phyloP scores from a whole-genome alignment of 1,140 invertebrate genomes.

The Dendroctonus valens region DNA sequence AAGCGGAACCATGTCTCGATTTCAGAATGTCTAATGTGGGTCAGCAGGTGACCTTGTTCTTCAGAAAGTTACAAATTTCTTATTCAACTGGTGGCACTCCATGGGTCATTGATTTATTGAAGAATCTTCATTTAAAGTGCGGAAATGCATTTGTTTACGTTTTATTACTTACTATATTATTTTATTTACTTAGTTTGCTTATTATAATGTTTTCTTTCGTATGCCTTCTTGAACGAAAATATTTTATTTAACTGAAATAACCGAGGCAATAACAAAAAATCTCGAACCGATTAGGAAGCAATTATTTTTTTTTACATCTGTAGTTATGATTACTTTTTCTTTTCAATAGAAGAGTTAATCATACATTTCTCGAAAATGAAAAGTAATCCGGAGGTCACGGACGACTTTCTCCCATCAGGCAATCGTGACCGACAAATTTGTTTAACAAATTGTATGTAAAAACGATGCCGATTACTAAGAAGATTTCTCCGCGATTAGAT shows the following conservation, averaged over 20 bases:
- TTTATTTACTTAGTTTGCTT: too few relatives aligned
- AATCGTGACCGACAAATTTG: constrained; percentile 4
- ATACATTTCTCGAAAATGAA: background rate
- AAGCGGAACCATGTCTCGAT: background rate
- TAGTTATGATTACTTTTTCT: too few relatives aligned
- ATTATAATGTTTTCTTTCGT: too few relatives aligned
- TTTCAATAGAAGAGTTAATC: too few relatives aligned
- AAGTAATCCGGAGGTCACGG: background rate
- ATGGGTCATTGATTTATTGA: background rate
- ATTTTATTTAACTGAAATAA: too few relatives aligned
- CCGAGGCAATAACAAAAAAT: too few relatives aligned
- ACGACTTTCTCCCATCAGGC: background rate
- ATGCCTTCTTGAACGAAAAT: too few relatives aligned
- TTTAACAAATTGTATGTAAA: constrained; percentile 1
- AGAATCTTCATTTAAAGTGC: background rate
- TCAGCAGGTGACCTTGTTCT: constrained; percentile 27
- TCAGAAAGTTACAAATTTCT: background rate
- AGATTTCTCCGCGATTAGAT: too few relatives aligned
- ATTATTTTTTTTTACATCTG: too few relatives aligned
- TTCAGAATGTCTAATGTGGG: constrained; percentile 3
- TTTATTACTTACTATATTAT: too few relatives aligned
- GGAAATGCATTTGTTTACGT: too few relatives aligned
- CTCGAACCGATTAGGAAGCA: too few relatives aligned
- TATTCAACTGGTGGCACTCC: background rate
- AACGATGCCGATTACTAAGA: background rate